These are phyloP conservation scores for Halictus ligatus DNA, from an alignment of 2,888 invertebrate genomes.

Conservation along the genomic window DNA sequence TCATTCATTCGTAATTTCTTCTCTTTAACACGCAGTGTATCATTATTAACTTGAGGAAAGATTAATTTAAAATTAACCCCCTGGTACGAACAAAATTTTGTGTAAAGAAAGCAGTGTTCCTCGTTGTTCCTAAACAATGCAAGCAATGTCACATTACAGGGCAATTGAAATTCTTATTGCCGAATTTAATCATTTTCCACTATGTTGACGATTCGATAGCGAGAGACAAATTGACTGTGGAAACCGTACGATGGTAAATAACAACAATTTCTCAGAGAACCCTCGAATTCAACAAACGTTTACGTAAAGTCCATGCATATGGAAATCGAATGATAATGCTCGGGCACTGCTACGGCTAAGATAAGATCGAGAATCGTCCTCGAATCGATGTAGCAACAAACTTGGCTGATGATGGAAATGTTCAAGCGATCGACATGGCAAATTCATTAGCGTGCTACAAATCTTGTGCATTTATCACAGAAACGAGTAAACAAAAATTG, in stretches of 20 bases:
- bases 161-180: neutral
- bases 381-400: neutral
- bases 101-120: neutral
- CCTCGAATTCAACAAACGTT: neutral
- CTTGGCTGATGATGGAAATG: neutral
- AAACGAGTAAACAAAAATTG: neutral
- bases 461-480: neutral
- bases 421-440: constrained; percentile 10
- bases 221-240: neutral
- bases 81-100: neutral
- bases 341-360: neutral
- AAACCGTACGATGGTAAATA: neutral
- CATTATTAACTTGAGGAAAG: neutral
- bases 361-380: constrained; percentile 22
- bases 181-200: neutral
- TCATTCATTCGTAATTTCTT: neutral
- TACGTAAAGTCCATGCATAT: constrained; percentile 1
- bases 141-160: neutral
- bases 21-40: neutral
- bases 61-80: neutral
- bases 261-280: neutral
- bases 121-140: neutral
- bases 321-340: constrained; percentile 1
- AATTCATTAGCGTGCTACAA: neutral
- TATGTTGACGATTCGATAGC: neutral